phyloP scores from a whole-genome alignment of 1,140 invertebrate species.

The Mamestra configurata region DNA sequence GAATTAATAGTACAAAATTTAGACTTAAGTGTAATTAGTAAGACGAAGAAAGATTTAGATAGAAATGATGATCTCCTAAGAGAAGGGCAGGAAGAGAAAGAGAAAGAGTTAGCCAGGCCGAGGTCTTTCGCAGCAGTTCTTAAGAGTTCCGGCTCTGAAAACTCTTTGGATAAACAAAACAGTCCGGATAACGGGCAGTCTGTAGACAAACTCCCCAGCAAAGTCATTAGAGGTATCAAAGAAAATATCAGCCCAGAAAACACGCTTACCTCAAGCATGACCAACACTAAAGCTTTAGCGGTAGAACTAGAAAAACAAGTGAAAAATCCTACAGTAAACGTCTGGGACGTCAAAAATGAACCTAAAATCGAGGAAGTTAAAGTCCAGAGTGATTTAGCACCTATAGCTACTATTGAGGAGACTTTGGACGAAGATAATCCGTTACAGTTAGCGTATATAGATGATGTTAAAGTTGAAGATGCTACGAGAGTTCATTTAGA shows the following conservation, averaged over 20 bases:
- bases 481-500: neutral
- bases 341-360: slow-evolving; percentile 70
- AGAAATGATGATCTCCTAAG: slow-evolving; percentile 19
- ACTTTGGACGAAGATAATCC: slow-evolving; percentile 74
- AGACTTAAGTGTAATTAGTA: slow-evolving; percentile 81
- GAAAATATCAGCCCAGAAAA: slow-evolving; percentile 87
- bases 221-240: slow-evolving; percentile 84
- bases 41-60: slow-evolving; percentile 19
- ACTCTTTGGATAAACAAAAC: slow-evolving; percentile 75
- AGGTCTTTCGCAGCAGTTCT: slow-evolving; percentile 80
- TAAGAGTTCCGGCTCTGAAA: slow-evolving; percentile 77
- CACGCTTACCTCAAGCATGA: slow-evolving; percentile 82
- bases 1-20: slow-evolving; percentile 87
- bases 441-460: slow-evolving; percentile 75
- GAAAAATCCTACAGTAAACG: slow-evolving; percentile 64
- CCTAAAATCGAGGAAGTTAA: slow-evolving; percentile 66
- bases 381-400: slow-evolving; percentile 70
- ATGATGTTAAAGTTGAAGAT: slow-evolving; percentile 61
- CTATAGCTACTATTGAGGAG: slow-evolving; percentile 82
- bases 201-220: slow-evolving; percentile 83
- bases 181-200: slow-evolving; percentile 79
- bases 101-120: slow-evolving; percentile 62
- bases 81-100: slow-evolving; percentile 42
- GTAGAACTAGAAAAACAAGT: slow-evolving; percentile 77
- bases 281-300: slow-evolving; percentile 76